Percentiles rank a stretch among this genome's conserved stretches.
phyloP scores from a whole-genome alignment of 2,113 vertebrate genomes.

The Nannospalax galili region DNA sequence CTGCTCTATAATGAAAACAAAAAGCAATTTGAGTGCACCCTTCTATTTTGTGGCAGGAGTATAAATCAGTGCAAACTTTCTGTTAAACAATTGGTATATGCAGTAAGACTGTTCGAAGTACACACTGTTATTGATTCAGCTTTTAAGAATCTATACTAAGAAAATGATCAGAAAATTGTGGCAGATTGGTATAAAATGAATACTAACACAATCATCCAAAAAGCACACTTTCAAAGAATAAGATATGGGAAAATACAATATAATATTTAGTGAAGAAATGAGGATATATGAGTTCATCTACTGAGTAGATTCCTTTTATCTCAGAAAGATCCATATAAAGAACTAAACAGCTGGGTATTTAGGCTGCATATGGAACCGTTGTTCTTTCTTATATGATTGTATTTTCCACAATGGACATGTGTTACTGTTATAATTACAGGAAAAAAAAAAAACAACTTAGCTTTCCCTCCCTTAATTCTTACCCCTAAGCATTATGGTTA shows the following conservation, averaged over 20 bases:
- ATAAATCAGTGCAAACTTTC: slow-evolving; percentile 12
- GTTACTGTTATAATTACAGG: slow-evolving; percentile 22
- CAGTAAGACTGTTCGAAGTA: slow-evolving; percentile 10
- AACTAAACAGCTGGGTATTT: background rate
- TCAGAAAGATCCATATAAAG: slow-evolving; percentile 7
- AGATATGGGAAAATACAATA: background rate
- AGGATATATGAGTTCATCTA: background rate
- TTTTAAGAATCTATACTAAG: slow-evolving; percentile 32
- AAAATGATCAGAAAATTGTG: slow-evolving; percentile 44
- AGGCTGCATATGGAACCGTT: background rate
- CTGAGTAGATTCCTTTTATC: background rate
- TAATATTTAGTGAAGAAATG: slow-evolving; percentile 31
- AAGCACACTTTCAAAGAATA: slow-evolving; percentile 43
- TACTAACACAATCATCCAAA: background rate
- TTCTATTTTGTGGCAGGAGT: background rate
- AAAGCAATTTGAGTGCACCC: background rate
- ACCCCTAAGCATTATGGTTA: slow-evolving; percentile 15
- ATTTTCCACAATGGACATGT: background rate
- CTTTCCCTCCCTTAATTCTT: background rate
- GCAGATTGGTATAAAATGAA: slow-evolving; percentile 32
- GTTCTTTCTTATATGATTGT: slow-evolving; percentile 27
- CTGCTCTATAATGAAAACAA: slow-evolving; percentile 32
- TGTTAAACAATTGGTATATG: slow-evolving; percentile 5
- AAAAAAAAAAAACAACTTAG: background rate
- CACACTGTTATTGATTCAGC: slow-evolving; percentile 35